Evolutionary conservation across 2,113 vertebrate genomes (phyloP).

Genomic region (Dinomys branickii): DNA sequence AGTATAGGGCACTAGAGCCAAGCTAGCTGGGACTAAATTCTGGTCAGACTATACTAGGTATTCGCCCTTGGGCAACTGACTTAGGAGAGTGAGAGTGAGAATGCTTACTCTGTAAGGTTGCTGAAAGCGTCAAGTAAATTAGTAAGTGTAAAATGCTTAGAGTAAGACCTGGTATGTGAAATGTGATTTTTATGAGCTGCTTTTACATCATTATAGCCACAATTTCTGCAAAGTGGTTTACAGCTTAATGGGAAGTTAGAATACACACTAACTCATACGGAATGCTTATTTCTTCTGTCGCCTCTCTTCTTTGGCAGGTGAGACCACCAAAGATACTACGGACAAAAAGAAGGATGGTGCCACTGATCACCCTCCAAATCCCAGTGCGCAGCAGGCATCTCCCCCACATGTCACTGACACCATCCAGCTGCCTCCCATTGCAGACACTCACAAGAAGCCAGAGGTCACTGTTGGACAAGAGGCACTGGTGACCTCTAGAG

Average conservation of each 20-base stretch:
- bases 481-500: not conserved
- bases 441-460: constrained; percentile 41
- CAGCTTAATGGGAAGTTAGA: not conserved
- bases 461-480: not conserved
- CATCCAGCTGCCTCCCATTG: constrained; percentile 61
- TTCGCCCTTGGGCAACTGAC: not conserved
- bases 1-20: not conserved
- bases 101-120: not conserved
- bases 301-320: constrained; percentile 54
- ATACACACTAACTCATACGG: not conserved
- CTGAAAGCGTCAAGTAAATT: not conserved
- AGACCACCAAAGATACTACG: constrained; percentile 56
- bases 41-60: not conserved
- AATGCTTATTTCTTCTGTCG: not conserved
- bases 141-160: not conserved
- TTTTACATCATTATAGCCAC: not conserved
- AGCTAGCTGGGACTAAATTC: not conserved
- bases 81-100: not conserved
- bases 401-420: not conserved
- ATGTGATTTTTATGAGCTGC: not conserved
- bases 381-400: not conserved
- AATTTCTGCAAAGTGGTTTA: not conserved
- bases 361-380: not conserved
- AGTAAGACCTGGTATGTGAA: not conserved
- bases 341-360: constrained; percentile 65